Evolutionary conservation across 2,888 invertebrate species (phyloP), one percentile per base, ranked within the genome.

Genomic region (Thecocarcelia acutangulata): DNA sequence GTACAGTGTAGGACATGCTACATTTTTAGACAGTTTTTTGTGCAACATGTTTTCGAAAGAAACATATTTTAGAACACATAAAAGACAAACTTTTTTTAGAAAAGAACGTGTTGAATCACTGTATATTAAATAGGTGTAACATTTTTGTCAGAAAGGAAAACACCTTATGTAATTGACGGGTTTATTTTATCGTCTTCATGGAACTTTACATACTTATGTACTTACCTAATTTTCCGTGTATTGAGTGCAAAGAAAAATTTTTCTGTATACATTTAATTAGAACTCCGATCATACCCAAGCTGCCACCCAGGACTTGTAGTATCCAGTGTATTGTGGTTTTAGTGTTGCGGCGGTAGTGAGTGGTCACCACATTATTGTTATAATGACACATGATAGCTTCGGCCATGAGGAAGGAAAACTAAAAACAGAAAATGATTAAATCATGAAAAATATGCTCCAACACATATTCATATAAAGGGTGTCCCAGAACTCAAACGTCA

Each of bases 241-340:
- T 85, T 0, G 87, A 85, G 0, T 84, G 54, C 8, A 90, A 83
- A 37, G 84, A n/a, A 63, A 87, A 87, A 2, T 87, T 86, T 69
- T 87, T 88, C 48, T 87, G 86, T 37, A 87, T 86, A 81, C 87
- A 87, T 82, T 89, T 88, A n/a, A 89, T 83, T 0, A 90, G 83
- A 0, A 86, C 86, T 0, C 90, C 90, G 28, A 86, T 84, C 12
- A 89, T 87, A 1, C 90, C 90, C 61, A 87, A 86, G 3, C 84
- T 72, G 17, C 90, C 89, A 13, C 90, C 90, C 19, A 90, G 69
- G 0, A 86, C 85, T 58, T 89, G 85, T 0, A 90, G 77, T 0
- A 90, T 68, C 90, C 90, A 90, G 56, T 90, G 90, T 9, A 89
- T 87, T 9, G 88, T 90, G n/a, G 89, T 89, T 68, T 89, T 90